A percentile compares a stretch with the other conserved stretches of the same genome.
Evolutionary conservation across 2,888 invertebrate species (phyloP).

Genomic region (Auanema sp.): DNA sequence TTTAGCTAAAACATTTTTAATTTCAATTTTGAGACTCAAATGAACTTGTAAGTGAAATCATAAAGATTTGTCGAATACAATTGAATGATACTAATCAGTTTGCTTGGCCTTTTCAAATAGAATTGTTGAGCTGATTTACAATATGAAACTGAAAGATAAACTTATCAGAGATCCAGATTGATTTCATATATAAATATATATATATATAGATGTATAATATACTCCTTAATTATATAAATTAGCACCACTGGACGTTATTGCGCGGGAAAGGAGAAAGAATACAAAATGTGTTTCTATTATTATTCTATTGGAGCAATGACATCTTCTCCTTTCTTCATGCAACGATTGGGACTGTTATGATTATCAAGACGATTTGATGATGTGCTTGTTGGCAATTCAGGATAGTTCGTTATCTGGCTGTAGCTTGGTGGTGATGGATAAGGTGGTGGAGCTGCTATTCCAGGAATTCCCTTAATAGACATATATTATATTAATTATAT

Average conservation of each 20-base stretch:
- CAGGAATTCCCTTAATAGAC: conserved; percentile 36
- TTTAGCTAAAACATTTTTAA: too few relatives aligned
- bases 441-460: conserved; percentile 39
- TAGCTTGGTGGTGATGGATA: conserved; percentile 45
- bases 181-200: neutral
- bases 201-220: too few relatives aligned
- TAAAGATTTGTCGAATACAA: too few relatives aligned
- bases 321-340: conserved; percentile 15
- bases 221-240: conserved; percentile 5
- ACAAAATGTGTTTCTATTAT: neutral
- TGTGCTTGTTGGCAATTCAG: conserved; percentile 34
- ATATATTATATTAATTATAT: neutral
- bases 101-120: too few relatives aligned
- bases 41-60: too few relatives aligned
- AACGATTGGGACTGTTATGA: conserved; percentile 10
- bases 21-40: too few relatives aligned
- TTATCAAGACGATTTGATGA: conserved; percentile 18
- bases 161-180: too few relatives aligned
- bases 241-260: neutral
- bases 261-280: neutral
- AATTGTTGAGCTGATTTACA: too few relatives aligned
- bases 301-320: conserved; percentile 37
- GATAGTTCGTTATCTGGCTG: conserved; percentile 32
- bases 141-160: too few relatives aligned
- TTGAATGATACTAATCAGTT: too few relatives aligned